Percentiles rank a stretch among this genome's conserved stretches.
Conservation (phyloP, 2,888 invertebrate species). For the Lycocerus yunnanus region DNA sequence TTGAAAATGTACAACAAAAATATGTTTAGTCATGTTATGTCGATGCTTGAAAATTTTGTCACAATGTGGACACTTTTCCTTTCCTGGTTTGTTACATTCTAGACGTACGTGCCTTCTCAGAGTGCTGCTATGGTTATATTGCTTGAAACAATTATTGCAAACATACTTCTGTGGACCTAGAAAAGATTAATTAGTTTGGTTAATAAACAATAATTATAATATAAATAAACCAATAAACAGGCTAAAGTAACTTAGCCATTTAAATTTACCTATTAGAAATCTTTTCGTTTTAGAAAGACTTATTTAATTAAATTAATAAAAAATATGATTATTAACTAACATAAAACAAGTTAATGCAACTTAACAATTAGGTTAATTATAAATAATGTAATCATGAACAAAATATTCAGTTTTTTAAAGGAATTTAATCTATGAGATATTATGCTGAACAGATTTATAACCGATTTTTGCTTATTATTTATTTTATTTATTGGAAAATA, state of each 20-base stretch:
- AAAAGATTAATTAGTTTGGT: not conserved
- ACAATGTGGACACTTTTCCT: slow-evolving; percentile 59
- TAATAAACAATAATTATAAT: not conserved
- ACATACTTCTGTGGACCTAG: slow-evolving; percentile 26
- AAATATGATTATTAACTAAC: not conserved
- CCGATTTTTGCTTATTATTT: too few relatives aligned
- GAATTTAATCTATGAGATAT: too few relatives aligned
- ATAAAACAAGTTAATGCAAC: too few relatives aligned
- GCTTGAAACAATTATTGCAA: slow-evolving; percentile 60
- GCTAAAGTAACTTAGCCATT: not conserved
- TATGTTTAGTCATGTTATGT: slow-evolving; percentile 37
- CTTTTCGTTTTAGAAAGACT: not conserved
- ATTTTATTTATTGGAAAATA: too few relatives aligned
- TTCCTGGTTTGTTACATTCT: slow-evolving; percentile 62
- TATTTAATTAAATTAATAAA: not conserved
- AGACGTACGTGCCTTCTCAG: slow-evolving; percentile 60
- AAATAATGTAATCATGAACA: too few relatives aligned
- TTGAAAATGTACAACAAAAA: not conserved
- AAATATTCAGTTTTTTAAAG: too few relatives aligned
- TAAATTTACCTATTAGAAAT: not conserved
- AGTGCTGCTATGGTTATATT: slow-evolving; percentile 60
- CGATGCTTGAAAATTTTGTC: slow-evolving; percentile 31
- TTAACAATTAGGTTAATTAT: too few relatives aligned
- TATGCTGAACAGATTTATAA: too few relatives aligned
- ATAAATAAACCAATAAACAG: not conserved